Conservation (phyloP, 1,140 invertebrate genomes). For the Magallana angulata region DNA sequence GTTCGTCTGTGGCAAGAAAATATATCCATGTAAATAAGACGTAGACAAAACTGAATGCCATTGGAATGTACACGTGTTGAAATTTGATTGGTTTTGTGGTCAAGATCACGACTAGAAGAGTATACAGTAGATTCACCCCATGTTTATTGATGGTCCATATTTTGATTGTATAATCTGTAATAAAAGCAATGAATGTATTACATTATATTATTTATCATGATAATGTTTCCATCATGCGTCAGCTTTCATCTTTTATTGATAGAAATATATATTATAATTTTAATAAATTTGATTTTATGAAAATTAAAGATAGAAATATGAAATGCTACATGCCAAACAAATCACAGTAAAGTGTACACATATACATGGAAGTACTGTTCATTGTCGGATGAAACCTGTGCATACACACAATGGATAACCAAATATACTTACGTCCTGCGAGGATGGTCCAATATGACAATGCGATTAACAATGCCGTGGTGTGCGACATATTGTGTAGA, state of each 20-base stretch:
- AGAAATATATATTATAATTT: too few relatives aligned
- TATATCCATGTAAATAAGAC: slow-evolving; percentile 44
- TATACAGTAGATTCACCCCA: slow-evolving; percentile 51
- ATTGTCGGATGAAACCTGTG: too few relatives aligned
- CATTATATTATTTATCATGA: too few relatives aligned
- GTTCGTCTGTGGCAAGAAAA: background rate
- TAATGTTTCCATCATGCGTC: too few relatives aligned
- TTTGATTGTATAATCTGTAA: slow-evolving; percentile 8
- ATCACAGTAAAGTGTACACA: too few relatives aligned
- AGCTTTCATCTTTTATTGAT: too few relatives aligned
- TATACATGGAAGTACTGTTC: too few relatives aligned
- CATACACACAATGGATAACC: background rate
- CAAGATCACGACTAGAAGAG: slow-evolving; percentile 33
- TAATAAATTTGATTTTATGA: too few relatives aligned
- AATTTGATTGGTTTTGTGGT: slow-evolving; percentile 56
- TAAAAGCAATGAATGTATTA: background rate
- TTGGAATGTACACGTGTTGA: slow-evolving; percentile 50
- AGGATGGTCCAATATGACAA: slow-evolving; percentile 47
- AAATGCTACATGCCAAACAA: too few relatives aligned
- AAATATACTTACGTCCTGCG: background rate
- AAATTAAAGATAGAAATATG: too few relatives aligned
- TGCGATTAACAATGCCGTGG: slow-evolving; percentile 42
- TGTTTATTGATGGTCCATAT: slow-evolving; percentile 54
- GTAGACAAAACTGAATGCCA: slow-evolving; percentile 42
- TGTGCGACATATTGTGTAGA: slow-evolving; percentile 38